Evolutionary conservation across 2,888 invertebrate species (phyloP), one percentile per base, ranked within the genome.

Genomic region (Drosophila cognata): DNA sequence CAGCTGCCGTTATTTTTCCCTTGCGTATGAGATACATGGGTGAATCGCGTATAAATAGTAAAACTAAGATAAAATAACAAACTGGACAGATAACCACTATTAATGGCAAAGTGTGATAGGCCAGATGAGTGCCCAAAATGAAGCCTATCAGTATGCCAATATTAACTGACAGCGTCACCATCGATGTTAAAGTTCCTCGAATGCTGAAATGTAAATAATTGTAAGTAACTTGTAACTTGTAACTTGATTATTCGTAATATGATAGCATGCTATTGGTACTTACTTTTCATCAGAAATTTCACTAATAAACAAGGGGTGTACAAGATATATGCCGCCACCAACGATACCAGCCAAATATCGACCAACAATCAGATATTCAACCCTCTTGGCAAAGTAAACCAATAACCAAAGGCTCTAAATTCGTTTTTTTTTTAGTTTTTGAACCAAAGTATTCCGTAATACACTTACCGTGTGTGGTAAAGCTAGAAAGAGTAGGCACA

Each of bases 141-240:
- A 83, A 91, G 16, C 92, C 92, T 1, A 86, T 38, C 1, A 93
- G 77, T 16, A 91, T 70, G 16, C 93, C 93, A 41, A 86, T 70
- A 52, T 92, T 92, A 2, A 92, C 74, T 7, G 91, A 83, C 16
- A 93, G 72, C 79, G 91, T 88, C 0, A 92, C 81, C 79, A 92
- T 82, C 7, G 93, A 80, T 1, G 91, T 84, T 3, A 93, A 79
- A 2, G 90, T 88, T 2, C 93, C 93, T 8, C 93, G 92, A 51
- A 93, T 89, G 38, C 92, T 92, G 56, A 1, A 78, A 84, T 33
- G 31, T 28, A 1, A 28, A 13, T 46, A 4, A 25, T 46, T 16
- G 11, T 10, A 10, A 10, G 33, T 35, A 10, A 2, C 5, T 7
- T 48, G 28, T 25, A 11, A 16, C 21, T 21, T 21, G 4, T 28